phyloP scores from a whole-genome alignment of 53 echinoderm and acorn worm species.

The Hippasteria phrygiana region DNA sequence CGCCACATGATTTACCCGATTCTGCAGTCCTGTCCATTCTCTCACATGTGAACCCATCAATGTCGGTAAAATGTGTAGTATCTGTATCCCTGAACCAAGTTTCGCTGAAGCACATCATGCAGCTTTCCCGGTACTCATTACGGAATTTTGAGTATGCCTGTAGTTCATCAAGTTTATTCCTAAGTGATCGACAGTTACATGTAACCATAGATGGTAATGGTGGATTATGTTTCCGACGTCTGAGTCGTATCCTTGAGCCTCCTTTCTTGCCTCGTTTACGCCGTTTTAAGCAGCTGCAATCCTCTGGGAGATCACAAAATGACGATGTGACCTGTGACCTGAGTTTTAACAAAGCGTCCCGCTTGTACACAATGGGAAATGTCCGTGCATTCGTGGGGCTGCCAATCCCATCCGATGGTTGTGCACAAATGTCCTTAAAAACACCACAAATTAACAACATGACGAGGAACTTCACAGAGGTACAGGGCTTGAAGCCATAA shows the following conservation, averaged over 20 bases:
- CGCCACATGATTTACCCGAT: conserved; percentile 41
- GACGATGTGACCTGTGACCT: conserved; percentile 31
- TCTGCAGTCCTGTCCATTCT: conserved; percentile 55
- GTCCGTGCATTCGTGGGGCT: neutral
- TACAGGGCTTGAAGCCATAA: too few relatives aligned
- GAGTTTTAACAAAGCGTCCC: conserved; percentile 36
- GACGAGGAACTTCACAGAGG: neutral
- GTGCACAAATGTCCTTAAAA: conserved; percentile 30
- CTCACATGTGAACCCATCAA: neutral
- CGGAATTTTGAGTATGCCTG: conserved; percentile 23
- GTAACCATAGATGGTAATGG: neutral
- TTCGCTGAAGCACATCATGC: conserved; percentile 65
- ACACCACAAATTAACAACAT: neutral
- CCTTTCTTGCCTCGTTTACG: conserved; percentile 41
- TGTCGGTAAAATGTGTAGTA: conserved; percentile 3
- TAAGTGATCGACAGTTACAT: conserved; percentile 24
- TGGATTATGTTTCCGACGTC: neutral
- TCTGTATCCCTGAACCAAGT: conserved; percentile 60
- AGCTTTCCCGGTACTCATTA: conserved; percentile 46
- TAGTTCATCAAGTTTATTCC: conserved; percentile 65
- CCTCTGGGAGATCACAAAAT: conserved; percentile 8
- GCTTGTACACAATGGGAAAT: conserved; percentile 29
- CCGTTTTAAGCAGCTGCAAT: neutral
- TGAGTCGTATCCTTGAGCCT: conserved; percentile 3
- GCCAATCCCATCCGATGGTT: neutral